Percentiles rank a stretch among this genome's conserved stretches.
These are phyloP conservation scores for Cottoperca gobio DNA, from an alignment of 2,797 vertebrate species.

Conservation along the genomic window DNA sequence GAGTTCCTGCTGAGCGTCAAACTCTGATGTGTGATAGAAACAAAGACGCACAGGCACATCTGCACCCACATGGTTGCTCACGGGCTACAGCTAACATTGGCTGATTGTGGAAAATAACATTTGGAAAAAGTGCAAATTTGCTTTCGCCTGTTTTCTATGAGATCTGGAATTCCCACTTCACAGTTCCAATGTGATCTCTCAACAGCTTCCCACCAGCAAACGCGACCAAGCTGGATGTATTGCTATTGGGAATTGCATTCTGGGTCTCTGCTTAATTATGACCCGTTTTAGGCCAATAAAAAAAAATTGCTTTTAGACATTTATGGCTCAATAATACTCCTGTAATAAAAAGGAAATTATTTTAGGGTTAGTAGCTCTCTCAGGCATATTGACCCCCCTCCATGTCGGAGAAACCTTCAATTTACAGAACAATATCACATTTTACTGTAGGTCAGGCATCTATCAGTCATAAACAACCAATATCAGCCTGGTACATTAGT, in stretches of 20 bases:
- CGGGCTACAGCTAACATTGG: background rate
- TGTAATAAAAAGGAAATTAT: background rate
- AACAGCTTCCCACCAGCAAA: background rate
- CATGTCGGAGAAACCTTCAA: background rate
- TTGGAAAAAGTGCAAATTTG: background rate
- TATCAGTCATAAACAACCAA: background rate
- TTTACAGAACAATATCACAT: constrained; percentile 16
- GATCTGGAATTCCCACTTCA: background rate
- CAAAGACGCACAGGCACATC: too few species aligned
- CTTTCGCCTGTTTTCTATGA: background rate
- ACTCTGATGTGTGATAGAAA: too few species aligned
- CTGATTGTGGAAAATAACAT: background rate
- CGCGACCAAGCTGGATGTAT: background rate
- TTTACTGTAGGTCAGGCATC: background rate
- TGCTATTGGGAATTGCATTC: background rate
- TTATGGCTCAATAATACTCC: background rate
- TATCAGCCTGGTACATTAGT: background rate
- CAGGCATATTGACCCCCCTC: background rate
- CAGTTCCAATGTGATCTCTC: background rate
- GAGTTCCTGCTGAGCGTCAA: too few species aligned
- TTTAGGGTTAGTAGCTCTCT: background rate
- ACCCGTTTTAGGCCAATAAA: too few species aligned
- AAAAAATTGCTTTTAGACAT: background rate
- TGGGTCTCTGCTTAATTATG: background rate
- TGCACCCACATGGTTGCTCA: background rate